These are phyloP conservation scores for Drosophila carrolli DNA, from an alignment of 1,140 invertebrate species.

Conservation along the genomic window DNA sequence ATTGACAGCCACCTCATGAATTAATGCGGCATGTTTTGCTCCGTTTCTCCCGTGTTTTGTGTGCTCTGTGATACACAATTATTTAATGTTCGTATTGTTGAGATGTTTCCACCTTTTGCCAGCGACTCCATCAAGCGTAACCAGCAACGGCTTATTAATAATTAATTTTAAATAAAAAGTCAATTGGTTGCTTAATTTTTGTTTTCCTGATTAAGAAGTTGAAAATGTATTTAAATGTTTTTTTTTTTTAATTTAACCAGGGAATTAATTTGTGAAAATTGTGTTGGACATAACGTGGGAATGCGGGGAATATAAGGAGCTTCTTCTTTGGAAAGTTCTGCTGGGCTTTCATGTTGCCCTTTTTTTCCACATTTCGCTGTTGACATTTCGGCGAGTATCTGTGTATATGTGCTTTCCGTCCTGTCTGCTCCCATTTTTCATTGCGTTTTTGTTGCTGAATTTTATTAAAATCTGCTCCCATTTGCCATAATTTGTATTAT, in stretches of 20 bases:
- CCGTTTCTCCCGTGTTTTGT: constrained; percentile 19
- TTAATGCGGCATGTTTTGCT: constrained; percentile 64
- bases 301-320: background rate
- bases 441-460: constrained; percentile 70
- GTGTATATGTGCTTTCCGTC: constrained; percentile 6
- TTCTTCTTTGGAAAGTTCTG: constrained; percentile 1
- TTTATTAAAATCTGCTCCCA: constrained; percentile 82
- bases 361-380: constrained; percentile 67
- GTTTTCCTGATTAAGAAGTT: constrained; percentile 12
- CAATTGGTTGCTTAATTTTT: constrained; percentile 8
- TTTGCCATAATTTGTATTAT: constrained; percentile 80
- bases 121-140: constrained; percentile 29
- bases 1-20: constrained; percentile 74
- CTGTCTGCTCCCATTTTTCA: constrained; percentile 35
- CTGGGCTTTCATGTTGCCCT: constrained; percentile 36
- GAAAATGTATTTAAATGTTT: background rate
- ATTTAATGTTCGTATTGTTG: constrained; percentile 45
- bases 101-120: constrained; percentile 28
- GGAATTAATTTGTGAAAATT: constrained; percentile 12
- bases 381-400: constrained; percentile 56
- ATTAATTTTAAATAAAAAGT: constrained; percentile 37
- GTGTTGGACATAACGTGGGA: background rate
- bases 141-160: constrained; percentile 30
- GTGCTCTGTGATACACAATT: constrained; percentile 36
- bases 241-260: background rate